phyloP scores from a whole-genome alignment of 2,888 invertebrate genomes.

The Acronicta alni region DNA sequence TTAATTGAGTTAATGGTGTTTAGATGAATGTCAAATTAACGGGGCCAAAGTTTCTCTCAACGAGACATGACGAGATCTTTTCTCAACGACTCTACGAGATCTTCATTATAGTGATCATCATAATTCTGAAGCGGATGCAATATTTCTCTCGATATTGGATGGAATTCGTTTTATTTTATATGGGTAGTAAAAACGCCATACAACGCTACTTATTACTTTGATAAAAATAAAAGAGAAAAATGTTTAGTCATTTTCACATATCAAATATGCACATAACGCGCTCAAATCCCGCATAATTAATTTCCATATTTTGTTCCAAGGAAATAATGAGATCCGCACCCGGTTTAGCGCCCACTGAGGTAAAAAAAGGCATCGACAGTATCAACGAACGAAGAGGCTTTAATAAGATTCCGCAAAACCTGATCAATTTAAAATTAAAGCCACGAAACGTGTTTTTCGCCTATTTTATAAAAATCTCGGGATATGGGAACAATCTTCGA shows the following conservation, averaged over 20 bases:
- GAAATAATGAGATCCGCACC: constrained; percentile 76
- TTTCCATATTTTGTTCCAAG: constrained; percentile 75
- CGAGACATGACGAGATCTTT: no score
- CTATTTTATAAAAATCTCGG: constrained; percentile 88
- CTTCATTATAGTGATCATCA: constrained; percentile 31
- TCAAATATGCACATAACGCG: constrained; percentile 57
- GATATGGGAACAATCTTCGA: constrained; percentile 87
- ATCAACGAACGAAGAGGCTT: constrained; percentile 81
- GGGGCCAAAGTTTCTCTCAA: constrained; percentile 35
- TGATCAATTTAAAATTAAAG: constrained; percentile 90
- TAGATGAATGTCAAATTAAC: constrained; percentile 34
- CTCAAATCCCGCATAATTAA: constrained; percentile 79
- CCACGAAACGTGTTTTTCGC: constrained; percentile 89
- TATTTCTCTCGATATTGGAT: no score
- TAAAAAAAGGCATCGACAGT: constrained; percentile 71
- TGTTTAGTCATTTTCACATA: constrained; percentile 18
- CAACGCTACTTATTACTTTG: constrained; percentile 16
- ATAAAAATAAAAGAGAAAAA: constrained; percentile 16
- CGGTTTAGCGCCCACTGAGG: constrained; percentile 69
- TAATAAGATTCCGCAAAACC: constrained; percentile 86
- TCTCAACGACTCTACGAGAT: no score
- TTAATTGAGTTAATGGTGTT: constrained; percentile 43
- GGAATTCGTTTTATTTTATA: constrained; percentile 21
- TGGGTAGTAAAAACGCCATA: constrained; percentile 14
- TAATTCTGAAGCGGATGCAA: constrained; percentile 31